Base-by-base conservation (phyloP, 2,888 invertebrate species). In the Apotomis capreana region DNA sequence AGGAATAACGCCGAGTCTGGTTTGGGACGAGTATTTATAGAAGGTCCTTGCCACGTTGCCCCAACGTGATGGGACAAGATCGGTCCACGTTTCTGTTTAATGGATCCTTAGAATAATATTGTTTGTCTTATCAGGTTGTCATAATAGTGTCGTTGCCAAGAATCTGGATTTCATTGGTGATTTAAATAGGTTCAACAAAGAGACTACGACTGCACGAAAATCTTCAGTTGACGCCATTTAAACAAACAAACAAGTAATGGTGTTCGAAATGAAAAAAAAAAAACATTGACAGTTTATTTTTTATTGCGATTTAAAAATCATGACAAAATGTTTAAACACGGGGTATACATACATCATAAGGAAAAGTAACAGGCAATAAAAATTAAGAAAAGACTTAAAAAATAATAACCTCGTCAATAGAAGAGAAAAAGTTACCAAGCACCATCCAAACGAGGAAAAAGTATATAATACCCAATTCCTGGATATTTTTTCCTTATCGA, bases 1-100 rank as follows among this genome's bases (percentile, higher is more conserved):
- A 54, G 63, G 54, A 26, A 26, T 64, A 64, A 12, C 49, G 15
- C 36, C 36, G 10, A 58, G 67, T 58, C 37, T 63, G 58, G 46
- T 67, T 67, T n/a, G 40, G 13, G n/a, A 36, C 4, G 26, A 4
- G 9, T 51, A 67, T 59, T 67, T 51, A 37, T 58, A 40, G 49
- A 51, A 8, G 9, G 9, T 64, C 64, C 40, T 58, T 40, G 40
- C 60, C 63, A 15, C 49, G 59, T 40, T 51, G 49, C 36, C 49
- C 9, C 6, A 12, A 40, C 44, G 54, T 68, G 58, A 68, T 59
- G 51, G 51, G 10, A n/a, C 12, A 4, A 37, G 51, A 59, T 58
- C 49, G n/a, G 36, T 67, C 57, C 1, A 57, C 57, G 37, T 12
- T 57, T 10, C 12, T 4, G 36, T 37, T 36, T 57, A 57, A 57